phyloP scores from a whole-genome alignment of 2,888 invertebrate genomes.

The Meiosimyza decipiens region DNA sequence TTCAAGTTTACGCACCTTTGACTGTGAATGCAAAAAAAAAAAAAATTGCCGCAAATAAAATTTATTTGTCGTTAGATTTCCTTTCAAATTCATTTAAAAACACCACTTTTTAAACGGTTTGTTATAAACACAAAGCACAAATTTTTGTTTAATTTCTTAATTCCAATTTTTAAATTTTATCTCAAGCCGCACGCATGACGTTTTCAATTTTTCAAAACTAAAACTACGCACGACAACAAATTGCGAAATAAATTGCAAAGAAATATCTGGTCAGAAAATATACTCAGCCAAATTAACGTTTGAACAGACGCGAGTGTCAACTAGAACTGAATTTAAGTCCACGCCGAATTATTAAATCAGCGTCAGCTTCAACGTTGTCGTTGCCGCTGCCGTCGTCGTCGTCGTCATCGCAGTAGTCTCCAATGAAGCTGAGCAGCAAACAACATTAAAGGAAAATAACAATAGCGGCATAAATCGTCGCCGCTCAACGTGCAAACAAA shows the following conservation, averaged over 20 bases:
- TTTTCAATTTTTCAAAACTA: not conserved
- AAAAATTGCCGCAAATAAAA: not conserved
- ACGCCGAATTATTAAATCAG: conserved; percentile 12
- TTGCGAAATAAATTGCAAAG: not conserved
- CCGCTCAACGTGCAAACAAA: no score
- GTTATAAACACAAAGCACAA: no score
- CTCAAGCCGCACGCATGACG: not conserved
- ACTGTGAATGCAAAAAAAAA: conserved; percentile 1
- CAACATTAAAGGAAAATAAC: no score
- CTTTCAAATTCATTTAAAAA: no score
- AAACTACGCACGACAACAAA: conserved; percentile 1
- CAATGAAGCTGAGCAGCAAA: not conserved
- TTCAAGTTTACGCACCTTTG: not conserved
- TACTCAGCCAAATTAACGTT: not conserved
- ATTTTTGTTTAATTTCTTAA: not conserved
- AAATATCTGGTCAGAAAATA: no score
- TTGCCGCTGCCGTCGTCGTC: not conserved
- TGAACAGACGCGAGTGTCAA: conserved; percentile 13
- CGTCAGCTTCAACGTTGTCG: not conserved
- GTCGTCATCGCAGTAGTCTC: not conserved
- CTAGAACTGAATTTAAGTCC: conserved; percentile 19
- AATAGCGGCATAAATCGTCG: no score
- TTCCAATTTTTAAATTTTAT: not conserved
- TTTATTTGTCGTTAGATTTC: not conserved
- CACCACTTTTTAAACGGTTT: no score